These are phyloP conservation scores for Meteorus colon DNA, from an alignment of 2,888 invertebrate genomes.

Conservation along the genomic window DNA sequence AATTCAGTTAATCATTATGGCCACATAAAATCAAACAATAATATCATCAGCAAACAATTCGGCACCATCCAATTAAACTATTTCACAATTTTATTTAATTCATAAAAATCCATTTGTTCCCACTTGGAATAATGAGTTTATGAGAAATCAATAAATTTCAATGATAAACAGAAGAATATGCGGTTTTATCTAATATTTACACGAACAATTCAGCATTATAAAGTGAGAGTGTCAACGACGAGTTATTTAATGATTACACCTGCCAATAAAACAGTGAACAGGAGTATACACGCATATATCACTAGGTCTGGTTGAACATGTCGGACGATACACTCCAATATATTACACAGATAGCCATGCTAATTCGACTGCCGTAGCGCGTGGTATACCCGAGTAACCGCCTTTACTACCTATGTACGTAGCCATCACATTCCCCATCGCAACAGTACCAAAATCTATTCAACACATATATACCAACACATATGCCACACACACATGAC, in stretches of 20 bases:
- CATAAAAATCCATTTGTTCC: too few species aligned
- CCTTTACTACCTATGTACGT: slow-evolving; percentile 39
- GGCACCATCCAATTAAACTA: too few species aligned
- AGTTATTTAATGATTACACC: slow-evolving; percentile 44
- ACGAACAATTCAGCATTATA: slow-evolving; percentile 44
- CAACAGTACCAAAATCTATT: slow-evolving; percentile 32
- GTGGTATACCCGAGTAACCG: slow-evolving; percentile 48
- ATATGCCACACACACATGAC: neutral
- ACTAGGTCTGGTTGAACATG: slow-evolving; percentile 58
- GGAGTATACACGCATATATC: slow-evolving; percentile 57
- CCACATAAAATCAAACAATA: too few species aligned
- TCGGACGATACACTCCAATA: slow-evolving; percentile 66
- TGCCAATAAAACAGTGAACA: slow-evolving; percentile 64
- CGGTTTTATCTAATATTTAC: neutral
- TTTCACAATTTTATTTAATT: too few species aligned
- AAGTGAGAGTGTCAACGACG: slow-evolving; percentile 57
- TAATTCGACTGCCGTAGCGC: slow-evolving; percentile 64
- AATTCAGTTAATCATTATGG: too few species aligned
- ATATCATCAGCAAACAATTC: too few species aligned
- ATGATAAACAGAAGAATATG: too few species aligned
- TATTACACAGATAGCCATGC: slow-evolving; percentile 69
- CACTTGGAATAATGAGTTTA: too few species aligned
- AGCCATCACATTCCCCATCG: slow-evolving; percentile 21
- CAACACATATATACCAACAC: slow-evolving; percentile 27
- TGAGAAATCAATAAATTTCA: too few species aligned